phyloP scores from a whole-genome alignment of 2,888 invertebrate species.

The Pimpla rufipes region DNA sequence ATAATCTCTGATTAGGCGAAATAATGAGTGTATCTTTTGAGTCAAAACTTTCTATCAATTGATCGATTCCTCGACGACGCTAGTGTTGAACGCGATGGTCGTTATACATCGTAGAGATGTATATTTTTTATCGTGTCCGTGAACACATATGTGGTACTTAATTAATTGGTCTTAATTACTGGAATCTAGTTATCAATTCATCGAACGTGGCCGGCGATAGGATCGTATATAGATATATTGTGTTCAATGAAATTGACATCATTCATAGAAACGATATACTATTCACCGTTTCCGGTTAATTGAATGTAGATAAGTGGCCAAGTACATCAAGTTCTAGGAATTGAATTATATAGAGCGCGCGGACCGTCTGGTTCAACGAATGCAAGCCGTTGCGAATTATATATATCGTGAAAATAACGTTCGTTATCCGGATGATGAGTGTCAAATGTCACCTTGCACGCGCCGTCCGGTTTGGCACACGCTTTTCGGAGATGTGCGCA shows the following conservation, averaged over 20 bases:
- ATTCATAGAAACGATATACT: background rate
- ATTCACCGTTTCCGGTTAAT: background rate
- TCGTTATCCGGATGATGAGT: constrained; percentile 16
- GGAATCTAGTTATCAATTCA: background rate
- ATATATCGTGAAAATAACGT: constrained; percentile 3
- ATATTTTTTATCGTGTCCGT: background rate
- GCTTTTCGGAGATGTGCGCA: constrained; percentile 21
- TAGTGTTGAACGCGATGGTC: too few species aligned
- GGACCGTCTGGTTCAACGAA: background rate
- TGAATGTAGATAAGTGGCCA: background rate
- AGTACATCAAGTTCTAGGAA: background rate
- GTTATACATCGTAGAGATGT: background rate
- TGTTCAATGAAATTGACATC: background rate
- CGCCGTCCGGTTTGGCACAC: constrained; percentile 32
- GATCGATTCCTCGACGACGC: too few species aligned
- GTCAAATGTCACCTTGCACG: constrained; percentile 52
- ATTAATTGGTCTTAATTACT: constrained; percentile 7
- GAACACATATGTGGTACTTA: background rate
- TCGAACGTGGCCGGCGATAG: background rate
- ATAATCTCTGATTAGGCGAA: background rate
- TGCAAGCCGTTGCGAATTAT: constrained; percentile 1
- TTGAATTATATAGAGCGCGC: background rate
- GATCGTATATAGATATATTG: background rate
- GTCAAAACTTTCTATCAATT: too few species aligned
- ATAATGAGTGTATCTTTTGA: too few species aligned